Conservation (phyloP, 35 echinoderm and acorn worm genomes). For the Ophioderma brevispina region DNA sequence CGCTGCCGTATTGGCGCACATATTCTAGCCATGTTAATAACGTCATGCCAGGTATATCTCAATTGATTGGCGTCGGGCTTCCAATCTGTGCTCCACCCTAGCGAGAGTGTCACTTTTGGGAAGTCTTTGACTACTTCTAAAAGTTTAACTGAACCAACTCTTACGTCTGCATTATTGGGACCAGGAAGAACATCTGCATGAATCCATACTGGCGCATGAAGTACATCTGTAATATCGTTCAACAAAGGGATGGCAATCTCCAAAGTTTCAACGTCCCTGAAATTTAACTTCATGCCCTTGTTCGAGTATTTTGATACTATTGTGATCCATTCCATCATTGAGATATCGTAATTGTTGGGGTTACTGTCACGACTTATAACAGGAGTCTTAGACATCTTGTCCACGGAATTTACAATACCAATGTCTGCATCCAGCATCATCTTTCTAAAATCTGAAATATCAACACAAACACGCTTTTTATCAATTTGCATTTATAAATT, state of each 20-base stretch:
- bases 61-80: conserved; percentile 42
- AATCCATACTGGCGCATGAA: conserved; percentile 86
- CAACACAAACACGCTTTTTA: too few species aligned
- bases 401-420: conserved; percentile 27
- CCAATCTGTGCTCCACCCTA: conserved; percentile 80
- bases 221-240: conserved; percentile 17
- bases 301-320: conserved; percentile 80
- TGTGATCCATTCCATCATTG: conserved; percentile 56
- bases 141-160: conserved; percentile 23
- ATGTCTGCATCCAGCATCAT: conserved; percentile 93
- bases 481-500: too few species aligned
- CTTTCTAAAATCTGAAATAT: conserved; percentile 56
- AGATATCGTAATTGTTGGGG: conserved; percentile 32
- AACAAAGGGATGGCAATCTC: conserved; percentile 47
- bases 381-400: conserved; percentile 25
- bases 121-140: neutral
- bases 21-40: conserved; percentile 82
- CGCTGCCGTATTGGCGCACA: conserved; percentile 53
- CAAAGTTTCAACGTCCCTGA: conserved; percentile 39
- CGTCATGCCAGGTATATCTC: conserved; percentile 77
- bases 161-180: conserved; percentile 58
- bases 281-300: conserved; percentile 79
- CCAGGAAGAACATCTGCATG: conserved; percentile 75
- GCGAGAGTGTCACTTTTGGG: conserved; percentile 49
- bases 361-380: conserved; percentile 23